Evolutionary conservation across 2,888 invertebrate genomes (phyloP), one percentile per base, ranked within the genome.

Genomic region (Philaethria dido): DNA sequence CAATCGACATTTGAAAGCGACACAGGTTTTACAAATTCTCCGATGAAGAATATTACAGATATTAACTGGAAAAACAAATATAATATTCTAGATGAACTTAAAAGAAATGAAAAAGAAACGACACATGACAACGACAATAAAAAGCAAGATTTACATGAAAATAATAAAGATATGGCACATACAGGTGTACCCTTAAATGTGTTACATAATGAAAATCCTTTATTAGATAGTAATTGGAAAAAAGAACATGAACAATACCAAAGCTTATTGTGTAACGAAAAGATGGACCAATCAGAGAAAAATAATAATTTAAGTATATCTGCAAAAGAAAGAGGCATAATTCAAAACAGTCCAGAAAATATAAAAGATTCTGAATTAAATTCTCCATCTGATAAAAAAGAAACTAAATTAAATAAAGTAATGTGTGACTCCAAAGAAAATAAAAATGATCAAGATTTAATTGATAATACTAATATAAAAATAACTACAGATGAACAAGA

Each of bases 61-160:
- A 69, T 66, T 29, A 88, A 91, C 73, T 92, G 92, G 92, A 89
- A 84, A 77, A 88, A 81, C 69, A 92, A 92, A 81, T 92, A 92
- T 68, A 84, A 87, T 61, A 92, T 92, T 73, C 79, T 92, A 72
- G 80, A 88, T 45, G 74, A 85, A 74, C 73, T 92, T 52, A 90
- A 88, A 70, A 79, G 80, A 67, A 79, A 77, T 61, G 87, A 87
- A 69, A 83, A 81, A 66, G 79, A 78, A 68, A 14, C 50, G 29
- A 44, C n/a, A 11, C 3, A 42, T n/a, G 62, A 67, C 8, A 18
- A 33, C 29, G 9, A 6, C 11, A 14, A 50, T 11, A 13, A 54
- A 14, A 11, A 44, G 8, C 33, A 3, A 44, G 60, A 42, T 48
- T 55, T 55, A 18, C 11, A 54, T 20, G 47, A 55, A 18, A 6